These are phyloP conservation scores for Bostrychus sinensis DNA, from an alignment of 2,113 vertebrate genomes.

Conservation along the genomic window DNA sequence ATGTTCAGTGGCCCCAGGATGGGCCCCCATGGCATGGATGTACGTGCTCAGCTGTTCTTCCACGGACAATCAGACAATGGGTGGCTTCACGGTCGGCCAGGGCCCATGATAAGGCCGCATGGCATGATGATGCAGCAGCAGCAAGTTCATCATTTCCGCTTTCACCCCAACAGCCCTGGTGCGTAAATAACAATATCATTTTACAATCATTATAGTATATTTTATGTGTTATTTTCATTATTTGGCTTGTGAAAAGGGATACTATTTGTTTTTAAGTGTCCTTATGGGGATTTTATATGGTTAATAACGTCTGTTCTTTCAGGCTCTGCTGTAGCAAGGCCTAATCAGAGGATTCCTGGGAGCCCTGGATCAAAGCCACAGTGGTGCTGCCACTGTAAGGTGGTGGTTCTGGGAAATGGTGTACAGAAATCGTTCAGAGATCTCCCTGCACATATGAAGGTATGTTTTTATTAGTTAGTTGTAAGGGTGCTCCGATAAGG, in stretches of 20 bases:
- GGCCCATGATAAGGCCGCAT: constrained; percentile 65
- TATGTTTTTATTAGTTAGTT: too few relatives aligned
- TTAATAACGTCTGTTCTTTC: not conserved
- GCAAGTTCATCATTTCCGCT: constrained; percentile 81
- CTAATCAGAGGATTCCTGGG: constrained; percentile 69
- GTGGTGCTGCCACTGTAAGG: constrained; percentile 96
- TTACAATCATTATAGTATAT: not conserved
- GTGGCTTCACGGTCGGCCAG: constrained; percentile 44
- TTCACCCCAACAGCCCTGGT: constrained; percentile 85
- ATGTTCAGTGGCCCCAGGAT: constrained; percentile 67
- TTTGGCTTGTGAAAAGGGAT: too few relatives aligned
- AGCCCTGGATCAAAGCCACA: constrained; percentile 83
- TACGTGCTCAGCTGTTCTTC: constrained; percentile 59
- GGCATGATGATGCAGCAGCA: constrained; percentile 77
- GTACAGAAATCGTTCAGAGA: constrained; percentile 89
- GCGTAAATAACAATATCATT: constrained; percentile 59
- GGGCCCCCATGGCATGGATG: constrained; percentile 64
- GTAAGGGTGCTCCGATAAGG: too few relatives aligned
- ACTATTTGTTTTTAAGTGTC: too few relatives aligned
- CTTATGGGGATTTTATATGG: constrained; percentile 11
- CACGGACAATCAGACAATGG: constrained; percentile 57
- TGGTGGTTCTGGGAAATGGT: constrained; percentile 92
- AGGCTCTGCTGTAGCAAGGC: constrained; percentile 82
- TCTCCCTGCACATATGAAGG: constrained; percentile 79
- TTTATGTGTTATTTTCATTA: not conserved